These are phyloP conservation scores for Brenthis ino DNA, from an alignment of 2,888 invertebrate genomes.

Conservation along the genomic window DNA sequence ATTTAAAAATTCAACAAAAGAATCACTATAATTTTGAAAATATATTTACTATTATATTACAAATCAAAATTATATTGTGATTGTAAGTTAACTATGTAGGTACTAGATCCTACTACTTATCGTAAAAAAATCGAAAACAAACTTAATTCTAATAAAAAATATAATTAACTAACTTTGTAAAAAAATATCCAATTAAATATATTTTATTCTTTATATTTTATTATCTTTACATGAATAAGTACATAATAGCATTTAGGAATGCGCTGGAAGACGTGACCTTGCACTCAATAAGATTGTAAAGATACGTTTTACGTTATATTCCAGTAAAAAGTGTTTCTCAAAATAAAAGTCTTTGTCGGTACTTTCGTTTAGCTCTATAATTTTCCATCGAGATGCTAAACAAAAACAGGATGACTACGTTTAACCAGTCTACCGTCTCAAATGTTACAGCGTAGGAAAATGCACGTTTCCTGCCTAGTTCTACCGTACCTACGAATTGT, in stretches of 20 bases:
- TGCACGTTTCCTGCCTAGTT: conserved; percentile 59
- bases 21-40: not conserved
- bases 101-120: not conserved
- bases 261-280: too few relatives aligned
- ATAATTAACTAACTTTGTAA: too few relatives aligned
- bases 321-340: too few relatives aligned
- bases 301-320: too few relatives aligned
- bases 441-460: conserved; percentile 53
- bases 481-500: conserved; percentile 54
- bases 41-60: not conserved
- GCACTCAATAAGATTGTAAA: too few relatives aligned
- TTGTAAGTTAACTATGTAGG: not conserved
- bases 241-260: too few relatives aligned
- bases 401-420: conserved; percentile 43
- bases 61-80: not conserved
- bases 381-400: conserved; percentile 47
- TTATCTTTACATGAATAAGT: too few relatives aligned
- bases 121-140: not conserved
- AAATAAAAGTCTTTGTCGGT: conserved; percentile 47
- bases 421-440: conserved; percentile 43
- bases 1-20: conserved; percentile 5
- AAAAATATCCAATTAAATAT: too few relatives aligned
- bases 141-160: too few relatives aligned
- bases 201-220: too few relatives aligned
- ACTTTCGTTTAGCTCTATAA: conserved; percentile 49